Evolutionary conservation across 2,888 invertebrate species (phyloP), one percentile per base, ranked within the genome.

Genomic region (Endotricha flammealis): DNA sequence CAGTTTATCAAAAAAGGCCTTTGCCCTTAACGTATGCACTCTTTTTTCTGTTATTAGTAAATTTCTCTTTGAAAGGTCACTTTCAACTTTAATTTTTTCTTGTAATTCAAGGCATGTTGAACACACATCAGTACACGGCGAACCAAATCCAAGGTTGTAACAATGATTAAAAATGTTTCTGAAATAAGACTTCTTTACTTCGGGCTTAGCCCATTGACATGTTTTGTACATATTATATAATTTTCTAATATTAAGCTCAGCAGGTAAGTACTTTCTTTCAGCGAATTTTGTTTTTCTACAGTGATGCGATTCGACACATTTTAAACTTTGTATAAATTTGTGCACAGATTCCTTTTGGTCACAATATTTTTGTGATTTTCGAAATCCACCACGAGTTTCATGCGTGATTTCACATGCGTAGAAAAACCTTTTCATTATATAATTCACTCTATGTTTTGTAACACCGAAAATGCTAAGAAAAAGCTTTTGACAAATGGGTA

Each of bases 1-100:
- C n/a, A 32, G n/a, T 5, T 36, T 29, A 7, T 16, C 27, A 27
- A 30, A 54, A 34, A 57, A 56, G 4, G 48, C 44, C 36, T 52
- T 46, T 12, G 36, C 46, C 38, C 38, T 49, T 10, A 42, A 35
- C 30, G 48, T 40, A 36, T 53, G 50, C 11, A 49, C 29, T 29
- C 44, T 30, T 39, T 39, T 39, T 28, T 39, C 32, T 10, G 32
- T 27, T 23, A 38, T 38, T 5, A 33, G 12, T 32, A 6, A 11
- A 27, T 36, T 36, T 31, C 29, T 40, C 20, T 27, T 38, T 12
- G 27, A 29, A 14, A 12, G 2, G 3, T 32, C 24, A 12, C n/a
- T 36, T 33, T 38, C 40, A 4, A 11, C 29, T 35, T 43, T 40
- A 16, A 38, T 23, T 0, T 32, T 32, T 28, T 43, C 39, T 12